Base-by-base conservation (phyloP, 2,113 vertebrate species). In the Dermatemys mawii region DNA sequence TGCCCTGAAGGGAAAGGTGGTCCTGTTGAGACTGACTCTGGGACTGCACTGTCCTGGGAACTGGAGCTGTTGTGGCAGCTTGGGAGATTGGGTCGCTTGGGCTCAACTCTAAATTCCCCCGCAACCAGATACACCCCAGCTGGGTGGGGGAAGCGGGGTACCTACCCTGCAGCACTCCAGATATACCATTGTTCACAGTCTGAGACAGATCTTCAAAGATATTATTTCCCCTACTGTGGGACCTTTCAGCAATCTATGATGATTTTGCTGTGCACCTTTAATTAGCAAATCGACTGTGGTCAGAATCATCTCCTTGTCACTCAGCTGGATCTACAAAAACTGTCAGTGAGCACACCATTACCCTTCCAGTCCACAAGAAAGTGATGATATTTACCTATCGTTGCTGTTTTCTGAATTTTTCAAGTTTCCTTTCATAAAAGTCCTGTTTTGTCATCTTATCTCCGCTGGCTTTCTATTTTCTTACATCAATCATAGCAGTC, bases 321-420 rank as follows among this genome's bases (percentile, higher is more conserved):
- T 2, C 32, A 81, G 10, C 26, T 21, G 17, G 19, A 19, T 70
- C n/a, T 38, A 35, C 2, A 0, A 35, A 78, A 24, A 19, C 44
- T 1, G 0, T 38, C 63, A 57, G 55, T 35, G 11, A 27, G 13
- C 5, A 3, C 0, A 0, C 79, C 6, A 0, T 29, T 53, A 46
- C 19, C 14, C 3, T 70, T 32, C 60, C 54, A 29, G 70, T 27
- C 55, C 91, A 29, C 75, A 81, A 85, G 80, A 29, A 63, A 49
- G 32, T 83, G 6, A 49, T 55, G 67, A 6, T 19, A 1, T 79
- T 80, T 89, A 63, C 86, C 88, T 70, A 86, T n/a, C 48, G 4
- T 29, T 24, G 29, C 35, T 78, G 26, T 46, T 89, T 89, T 90
- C 41, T 24, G 78, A 63, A 14, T 83, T 87, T 27, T 27, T 92